Evolutionary conservation across 2,113 vertebrate genomes (phyloP).

Genomic region (Apteryx mantelli): DNA sequence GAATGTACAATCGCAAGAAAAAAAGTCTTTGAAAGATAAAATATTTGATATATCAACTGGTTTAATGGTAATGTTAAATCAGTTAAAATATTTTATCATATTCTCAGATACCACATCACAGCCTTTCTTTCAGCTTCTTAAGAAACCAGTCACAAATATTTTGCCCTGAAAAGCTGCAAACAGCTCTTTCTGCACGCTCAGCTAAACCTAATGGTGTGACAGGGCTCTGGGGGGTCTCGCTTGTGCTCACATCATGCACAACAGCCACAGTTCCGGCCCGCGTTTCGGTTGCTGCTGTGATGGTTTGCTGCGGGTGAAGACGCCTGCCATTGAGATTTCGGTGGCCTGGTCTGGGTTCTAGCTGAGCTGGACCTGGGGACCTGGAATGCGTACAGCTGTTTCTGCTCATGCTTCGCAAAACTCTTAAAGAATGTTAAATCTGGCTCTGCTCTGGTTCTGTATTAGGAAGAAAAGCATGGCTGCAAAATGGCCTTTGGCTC

Average conservation of each 20-base stretch:
- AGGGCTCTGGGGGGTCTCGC: neutral
- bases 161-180: neutral
- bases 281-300: neutral
- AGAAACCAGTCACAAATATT: neutral
- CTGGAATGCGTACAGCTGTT: neutral
- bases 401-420: neutral
- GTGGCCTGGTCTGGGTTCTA: neutral
- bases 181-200: neutral
- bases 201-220: neutral
- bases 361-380: neutral
- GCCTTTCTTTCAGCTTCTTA: neutral
- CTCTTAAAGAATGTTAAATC: neutral
- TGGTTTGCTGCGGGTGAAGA: neutral
- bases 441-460: neutral
- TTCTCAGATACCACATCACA: neutral
- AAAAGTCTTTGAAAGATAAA: constrained; percentile 13
- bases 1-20: constrained; percentile 11
- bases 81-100: neutral
- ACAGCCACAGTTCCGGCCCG: neutral
- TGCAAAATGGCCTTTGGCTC: neutral
- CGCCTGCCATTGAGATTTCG: neutral
- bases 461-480: neutral
- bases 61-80: constrained; percentile 18
- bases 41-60: constrained; percentile 13
- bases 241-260: neutral